Evolutionary conservation across 2,113 vertebrate species (phyloP).

Genomic region (Apteryx owenii): DNA sequence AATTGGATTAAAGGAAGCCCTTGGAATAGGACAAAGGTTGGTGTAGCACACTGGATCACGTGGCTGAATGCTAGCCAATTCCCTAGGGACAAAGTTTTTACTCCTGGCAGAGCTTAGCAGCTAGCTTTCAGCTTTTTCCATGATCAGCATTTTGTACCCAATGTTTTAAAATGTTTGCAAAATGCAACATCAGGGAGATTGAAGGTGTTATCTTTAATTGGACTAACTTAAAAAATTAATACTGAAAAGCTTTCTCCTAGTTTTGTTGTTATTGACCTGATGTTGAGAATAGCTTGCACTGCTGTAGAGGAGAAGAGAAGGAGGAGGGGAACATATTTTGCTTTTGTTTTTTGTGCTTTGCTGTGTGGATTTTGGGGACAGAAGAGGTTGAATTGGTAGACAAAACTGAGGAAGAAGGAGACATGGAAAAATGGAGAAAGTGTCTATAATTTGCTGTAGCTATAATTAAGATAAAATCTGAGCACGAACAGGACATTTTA

Average conservation of each 20-base stretch:
- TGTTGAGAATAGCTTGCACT: conserved; percentile 14
- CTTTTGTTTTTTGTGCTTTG: not conserved
- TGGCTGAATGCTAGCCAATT: conserved; percentile 32
- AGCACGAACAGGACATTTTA: not conserved
- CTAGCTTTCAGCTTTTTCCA: conserved; percentile 56
- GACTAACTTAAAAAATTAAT: conserved; percentile 75
- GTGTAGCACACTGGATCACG: conserved; percentile 27
- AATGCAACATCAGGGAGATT: conserved; percentile 69
- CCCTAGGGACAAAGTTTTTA: conserved; percentile 42
- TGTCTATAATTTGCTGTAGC: not conserved
- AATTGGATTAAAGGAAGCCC: conserved; percentile 70
- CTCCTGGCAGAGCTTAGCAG: conserved; percentile 51
- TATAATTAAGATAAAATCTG: not conserved
- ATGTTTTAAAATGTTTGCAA: conserved; percentile 70
- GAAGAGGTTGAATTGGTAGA: not conserved
- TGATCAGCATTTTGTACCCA: conserved; percentile 66
- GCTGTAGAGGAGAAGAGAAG: not conserved
- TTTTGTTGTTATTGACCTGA: conserved; percentile 52
- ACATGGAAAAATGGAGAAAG: not conserved
- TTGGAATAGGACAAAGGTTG: conserved; percentile 64
- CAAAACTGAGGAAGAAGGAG: not conserved
- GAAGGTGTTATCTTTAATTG: conserved; percentile 74
- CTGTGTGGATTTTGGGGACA: not conserved
- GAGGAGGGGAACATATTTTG: not conserved
- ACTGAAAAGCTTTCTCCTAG: conserved; percentile 36